Conservation (phyloP, 2,797 vertebrate genomes). For the Delichon dasypus region DNA sequence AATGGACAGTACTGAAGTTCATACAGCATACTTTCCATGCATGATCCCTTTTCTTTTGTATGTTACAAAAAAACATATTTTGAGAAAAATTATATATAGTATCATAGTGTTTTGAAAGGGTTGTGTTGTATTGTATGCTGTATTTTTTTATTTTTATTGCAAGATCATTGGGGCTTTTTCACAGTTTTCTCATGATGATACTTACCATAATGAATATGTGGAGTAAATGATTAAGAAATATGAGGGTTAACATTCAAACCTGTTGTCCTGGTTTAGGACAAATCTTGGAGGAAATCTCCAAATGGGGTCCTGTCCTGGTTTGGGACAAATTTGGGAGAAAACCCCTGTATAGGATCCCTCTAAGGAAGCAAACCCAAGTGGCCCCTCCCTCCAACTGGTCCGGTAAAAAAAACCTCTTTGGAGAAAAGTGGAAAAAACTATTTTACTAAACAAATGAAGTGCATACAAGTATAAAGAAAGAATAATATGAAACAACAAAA, state of each 20-base stretch:
- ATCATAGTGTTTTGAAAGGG: background rate
- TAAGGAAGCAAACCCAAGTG: too few species aligned
- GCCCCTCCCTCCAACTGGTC: too few species aligned
- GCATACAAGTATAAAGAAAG: too few species aligned
- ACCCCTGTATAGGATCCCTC: too few species aligned
- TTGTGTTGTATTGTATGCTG: background rate
- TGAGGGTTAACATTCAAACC: background rate
- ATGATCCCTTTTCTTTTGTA: background rate
- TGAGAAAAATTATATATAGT: background rate
- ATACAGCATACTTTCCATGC: background rate
- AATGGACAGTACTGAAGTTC: background rate
- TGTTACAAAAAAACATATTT: background rate
- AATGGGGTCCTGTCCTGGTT: too few species aligned
- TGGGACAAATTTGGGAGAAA: too few species aligned
- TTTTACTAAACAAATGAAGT: too few species aligned
- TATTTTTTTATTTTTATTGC: background rate
- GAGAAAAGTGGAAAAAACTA: too few species aligned
- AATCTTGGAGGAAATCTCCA: too few species aligned
- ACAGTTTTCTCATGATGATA: background rate
- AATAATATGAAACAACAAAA: too few species aligned
- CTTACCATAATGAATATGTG: background rate
- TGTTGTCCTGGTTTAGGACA: too few species aligned
- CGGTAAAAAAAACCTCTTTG: too few species aligned
- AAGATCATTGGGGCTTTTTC: fast-evolving
- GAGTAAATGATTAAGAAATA: background rate